Evolutionary conservation across 2,888 invertebrate species (phyloP), one percentile per base, ranked within the genome.

Genomic region (Leptothorax acervorum): DNA sequence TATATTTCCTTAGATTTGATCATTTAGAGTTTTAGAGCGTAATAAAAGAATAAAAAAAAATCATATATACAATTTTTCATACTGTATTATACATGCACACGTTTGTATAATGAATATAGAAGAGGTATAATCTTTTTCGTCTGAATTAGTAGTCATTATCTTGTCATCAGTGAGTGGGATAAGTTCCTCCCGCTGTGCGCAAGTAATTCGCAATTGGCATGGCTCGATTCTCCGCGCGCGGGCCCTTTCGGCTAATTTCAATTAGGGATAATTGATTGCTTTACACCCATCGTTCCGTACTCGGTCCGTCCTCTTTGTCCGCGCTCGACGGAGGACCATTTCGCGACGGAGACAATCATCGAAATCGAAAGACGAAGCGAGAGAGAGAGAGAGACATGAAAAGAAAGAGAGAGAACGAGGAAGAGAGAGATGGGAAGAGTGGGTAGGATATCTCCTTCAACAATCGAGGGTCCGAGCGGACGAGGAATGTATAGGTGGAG

Each of bases 251-350:
- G 79, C 74, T 85, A 86, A 78, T 75, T 89, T 87, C 84, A 87
- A 87, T 87, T 85, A 89, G 60, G 23, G 68, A 31, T 70, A 83
- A 84, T 83, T 79, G 89, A 89, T 87, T 79, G 85, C 81, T 82
- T 82, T 82, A 82, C 87, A 85, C 83, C 78, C 76, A 62, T 78
- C 78, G 78, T 23, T 60, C 48, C 68, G 45, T 71, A 57, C 76
- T 75, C 63, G 65, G 70, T 53, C 18, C 62, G 11, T 45, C n/a
- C 48, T 35, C 57, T 55, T 86, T 76, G 86, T 81, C 75, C 63
- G 51, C 51, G 48, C 39, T n/a, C 82, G 74, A 53, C 55, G 68
- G 63, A 84, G 65, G 51, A 75, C 76, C 88, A 81, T 79, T 84
- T 82, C 70, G 76, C 48, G 83, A 55, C 60, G 53, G 28, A 53